Evolutionary conservation across 2,888 invertebrate species (phyloP), one percentile per base, ranked within the genome.

Genomic region (Pterobdella sp.): DNA sequence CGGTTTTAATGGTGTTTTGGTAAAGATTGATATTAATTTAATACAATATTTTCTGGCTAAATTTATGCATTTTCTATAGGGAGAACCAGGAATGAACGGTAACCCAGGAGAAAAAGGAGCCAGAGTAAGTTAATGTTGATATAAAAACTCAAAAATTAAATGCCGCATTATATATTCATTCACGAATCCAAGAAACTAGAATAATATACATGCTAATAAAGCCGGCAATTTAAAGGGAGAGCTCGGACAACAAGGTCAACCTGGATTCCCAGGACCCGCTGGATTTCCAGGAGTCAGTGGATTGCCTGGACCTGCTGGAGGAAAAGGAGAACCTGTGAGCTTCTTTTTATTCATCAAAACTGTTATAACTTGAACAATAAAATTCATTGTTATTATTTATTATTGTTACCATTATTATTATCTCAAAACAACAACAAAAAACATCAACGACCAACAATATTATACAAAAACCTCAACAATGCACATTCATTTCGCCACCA

Each of bases 91-190:
- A 60, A 31, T 63, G 32, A 74, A 76, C 63, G 77, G 77, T 32
- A 26, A 71, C 3, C 49, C 73, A 26, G 78, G 78, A 67, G 75
- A 74, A 32, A 77, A 76, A 60, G 78, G 77, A 73, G 68, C 65
- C 7, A 73, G 70, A 69, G 78, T 77, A 69, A 68, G 75, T 74
- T 18, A 22, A 63, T 56, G 34, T 52, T 1, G 22, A 32, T 35
- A 26, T 2, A 7, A 63, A 36, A 35, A 31, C 22, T 68, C 1
- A 31, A 36, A 7, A 34, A 72, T 34, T 42, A 42, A 42, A 14
- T 42, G 49, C n/a, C n/a, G n/a, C n/a, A n/a, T n/a, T n/a, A n/a
- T n/a, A n/a, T n/a, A n/a, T n/a, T n/a, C n/a, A n/a, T n/a, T n/a
- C n/a, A n/a, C n/a, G n/a, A n/a, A n/a, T n/a, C n/a, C n/a, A n/a